Evolutionary conservation across 2,113 vertebrate genomes (phyloP).

Genomic region (Semicossyphus pulcher): DNA sequence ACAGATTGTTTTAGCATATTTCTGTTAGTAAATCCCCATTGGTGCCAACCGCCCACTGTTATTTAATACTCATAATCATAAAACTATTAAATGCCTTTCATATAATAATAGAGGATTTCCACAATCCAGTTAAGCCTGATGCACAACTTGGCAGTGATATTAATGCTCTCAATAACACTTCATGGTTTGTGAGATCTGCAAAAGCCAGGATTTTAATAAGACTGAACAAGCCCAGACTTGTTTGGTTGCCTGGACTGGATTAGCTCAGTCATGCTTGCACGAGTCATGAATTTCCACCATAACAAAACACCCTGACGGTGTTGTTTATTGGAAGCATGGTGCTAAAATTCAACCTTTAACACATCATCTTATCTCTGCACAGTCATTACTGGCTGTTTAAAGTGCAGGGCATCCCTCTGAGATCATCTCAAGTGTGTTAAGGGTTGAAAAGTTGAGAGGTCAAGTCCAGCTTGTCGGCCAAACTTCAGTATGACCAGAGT

Average conservation of each 20-base stretch:
- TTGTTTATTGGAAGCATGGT: slow-evolving; percentile 42
- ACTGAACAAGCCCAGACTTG: slow-evolving; percentile 69
- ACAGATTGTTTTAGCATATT: background rate
- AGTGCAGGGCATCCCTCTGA: slow-evolving; percentile 50
- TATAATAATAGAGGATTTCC: slow-evolving; percentile 22
- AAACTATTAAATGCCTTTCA: slow-evolving; percentile 15
- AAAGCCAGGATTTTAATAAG: slow-evolving; percentile 40
- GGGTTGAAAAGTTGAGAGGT: slow-evolving; percentile 39
- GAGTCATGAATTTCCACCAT: slow-evolving; percentile 49
- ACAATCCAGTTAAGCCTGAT: slow-evolving; percentile 20
- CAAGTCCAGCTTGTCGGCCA: slow-evolving; percentile 33
- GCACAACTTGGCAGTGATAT: slow-evolving; percentile 11
- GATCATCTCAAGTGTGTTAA: slow-evolving; percentile 5
- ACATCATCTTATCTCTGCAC: slow-evolving; percentile 54
- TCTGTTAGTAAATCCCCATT: background rate
- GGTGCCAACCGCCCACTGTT: background rate
- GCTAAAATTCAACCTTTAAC: slow-evolving; percentile 58
- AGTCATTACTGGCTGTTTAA: slow-evolving; percentile 62
- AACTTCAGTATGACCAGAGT: slow-evolving; percentile 3
- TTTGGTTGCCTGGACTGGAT: slow-evolving; percentile 45
- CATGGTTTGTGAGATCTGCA: slow-evolving; percentile 37
- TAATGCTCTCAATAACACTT: slow-evolving; percentile 22
- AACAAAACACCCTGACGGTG: slow-evolving; percentile 46
- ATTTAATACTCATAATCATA: slow-evolving; percentile 13
- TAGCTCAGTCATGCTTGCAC: slow-evolving; percentile 48